These are phyloP conservation scores for Atherinomorus stipes DNA, from an alignment of 2,113 vertebrate genomes.

Conservation along the genomic window DNA sequence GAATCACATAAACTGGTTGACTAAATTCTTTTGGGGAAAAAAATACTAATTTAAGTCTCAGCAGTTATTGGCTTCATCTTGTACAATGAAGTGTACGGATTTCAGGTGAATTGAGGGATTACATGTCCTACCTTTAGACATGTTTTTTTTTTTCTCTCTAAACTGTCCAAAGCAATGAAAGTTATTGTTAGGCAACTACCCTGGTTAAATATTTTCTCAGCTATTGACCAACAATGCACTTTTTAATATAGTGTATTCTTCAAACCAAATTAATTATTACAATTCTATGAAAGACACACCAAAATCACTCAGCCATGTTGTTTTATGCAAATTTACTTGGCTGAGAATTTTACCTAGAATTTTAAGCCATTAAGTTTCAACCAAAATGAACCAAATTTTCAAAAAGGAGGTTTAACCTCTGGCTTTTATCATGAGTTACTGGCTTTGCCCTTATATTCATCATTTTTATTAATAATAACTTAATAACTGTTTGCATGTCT, in stretches of 20 bases:
- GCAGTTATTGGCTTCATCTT: conserved; percentile 39
- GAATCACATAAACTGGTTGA: conserved; percentile 17
- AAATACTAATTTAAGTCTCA: conserved; percentile 15
- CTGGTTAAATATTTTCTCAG: background rate
- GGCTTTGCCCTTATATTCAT: background rate
- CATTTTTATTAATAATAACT: too few species aligned
- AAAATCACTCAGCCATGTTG: conserved; percentile 36
- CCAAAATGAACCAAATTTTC: conserved; percentile 40
- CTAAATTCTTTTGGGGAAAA: conserved; percentile 1
- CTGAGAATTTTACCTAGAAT: conserved; percentile 6
- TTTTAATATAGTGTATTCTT: background rate
- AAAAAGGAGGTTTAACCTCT: background rate
- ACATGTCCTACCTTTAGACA: background rate
- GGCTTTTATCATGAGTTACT: background rate
- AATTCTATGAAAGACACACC: conserved; percentile 35
- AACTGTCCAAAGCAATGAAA: conserved; percentile 8
- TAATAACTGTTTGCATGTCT: too few species aligned
- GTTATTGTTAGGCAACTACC: background rate
- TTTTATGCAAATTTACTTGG: background rate
- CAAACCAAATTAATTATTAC: conserved; percentile 3
- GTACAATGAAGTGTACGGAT: conserved; percentile 12
- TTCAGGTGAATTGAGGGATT: background rate
- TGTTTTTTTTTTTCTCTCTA: background rate
- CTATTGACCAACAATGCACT: background rate
- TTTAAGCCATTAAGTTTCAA: conserved; percentile 9